Percentiles rank a stretch among this genome's conserved stretches.
These are phyloP conservation scores for Tenthredo notha DNA, from an alignment of 2,888 invertebrate species.

Conservation along the genomic window DNA sequence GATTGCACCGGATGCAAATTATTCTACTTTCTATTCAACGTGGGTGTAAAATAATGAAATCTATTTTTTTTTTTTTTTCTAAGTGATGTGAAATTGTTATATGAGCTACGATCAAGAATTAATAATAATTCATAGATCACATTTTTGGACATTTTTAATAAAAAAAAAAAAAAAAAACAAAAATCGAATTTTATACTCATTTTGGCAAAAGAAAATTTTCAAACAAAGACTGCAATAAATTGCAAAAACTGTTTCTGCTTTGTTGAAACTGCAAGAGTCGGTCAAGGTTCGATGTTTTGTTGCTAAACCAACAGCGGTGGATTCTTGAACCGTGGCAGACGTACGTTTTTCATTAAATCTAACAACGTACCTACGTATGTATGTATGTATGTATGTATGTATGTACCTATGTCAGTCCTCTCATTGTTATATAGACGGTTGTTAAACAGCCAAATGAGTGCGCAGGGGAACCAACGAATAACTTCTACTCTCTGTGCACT, in stretches of 20 bases:
- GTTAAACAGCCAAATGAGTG: background rate
- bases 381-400: too few relatives aligned
- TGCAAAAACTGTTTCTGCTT: background rate
- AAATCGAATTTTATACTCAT: too few relatives aligned
- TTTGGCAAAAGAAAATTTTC: background rate
- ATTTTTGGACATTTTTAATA: too few relatives aligned
- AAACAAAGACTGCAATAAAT: background rate
- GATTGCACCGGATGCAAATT: background rate
- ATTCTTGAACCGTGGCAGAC: conserved; percentile 15
- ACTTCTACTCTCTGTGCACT: background rate
- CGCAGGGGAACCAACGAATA: background rate
- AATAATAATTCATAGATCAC: too few relatives aligned
- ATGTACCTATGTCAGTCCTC: background rate
- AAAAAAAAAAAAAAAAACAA: too few relatives aligned
- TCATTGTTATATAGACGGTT: conserved; percentile 7
- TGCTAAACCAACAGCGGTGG: background rate
- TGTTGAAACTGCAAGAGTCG: background rate
- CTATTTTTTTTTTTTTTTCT: too few relatives aligned
- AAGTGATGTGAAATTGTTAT: too few relatives aligned
- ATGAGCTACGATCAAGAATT: too few relatives aligned
- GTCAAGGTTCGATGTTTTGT: conserved; percentile 7
- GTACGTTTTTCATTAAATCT: background rate
- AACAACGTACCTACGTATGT: background rate
- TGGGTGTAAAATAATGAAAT: background rate
- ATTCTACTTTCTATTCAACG: background rate